phyloP scores from a whole-genome alignment of 1,140 invertebrate genomes.

The Cydia splendana region DNA sequence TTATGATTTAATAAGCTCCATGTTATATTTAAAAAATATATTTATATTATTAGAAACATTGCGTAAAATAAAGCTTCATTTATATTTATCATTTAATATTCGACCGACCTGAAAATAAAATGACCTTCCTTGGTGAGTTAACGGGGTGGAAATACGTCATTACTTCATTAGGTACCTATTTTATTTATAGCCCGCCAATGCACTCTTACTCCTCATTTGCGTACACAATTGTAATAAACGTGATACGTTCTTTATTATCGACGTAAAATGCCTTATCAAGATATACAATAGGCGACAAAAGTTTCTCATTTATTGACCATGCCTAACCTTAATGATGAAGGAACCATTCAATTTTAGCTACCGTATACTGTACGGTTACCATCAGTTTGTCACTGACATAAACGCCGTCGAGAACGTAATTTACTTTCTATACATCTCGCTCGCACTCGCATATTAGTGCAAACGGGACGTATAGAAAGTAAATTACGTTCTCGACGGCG shows the following conservation, averaged over 20 bases:
- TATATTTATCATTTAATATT: too few relatives aligned
- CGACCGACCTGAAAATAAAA: too few relatives aligned
- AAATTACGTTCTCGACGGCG: too few relatives aligned
- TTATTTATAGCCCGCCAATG: conserved; percentile 34
- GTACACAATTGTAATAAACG: conserved; percentile 12
- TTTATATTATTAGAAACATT: too few relatives aligned
- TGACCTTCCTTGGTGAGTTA: not conserved
- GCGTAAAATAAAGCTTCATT: too few relatives aligned
- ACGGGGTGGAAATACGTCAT: conserved; percentile 10
- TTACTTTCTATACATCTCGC: too few relatives aligned
- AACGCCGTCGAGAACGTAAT: too few relatives aligned
- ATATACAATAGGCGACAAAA: not conserved
- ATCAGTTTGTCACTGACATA: too few relatives aligned
- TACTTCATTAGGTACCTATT: conserved; percentile 4
- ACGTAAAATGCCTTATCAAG: conserved; percentile 36
- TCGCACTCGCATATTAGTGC: too few relatives aligned
- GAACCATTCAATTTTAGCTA: not conserved
- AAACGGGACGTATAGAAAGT: too few relatives aligned
- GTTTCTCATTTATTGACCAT: not conserved
- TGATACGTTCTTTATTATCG: conserved; percentile 35
- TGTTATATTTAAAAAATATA: too few relatives aligned
- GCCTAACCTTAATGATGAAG: not conserved
- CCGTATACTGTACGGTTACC: conserved; percentile 20
- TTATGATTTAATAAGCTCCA: too few relatives aligned
- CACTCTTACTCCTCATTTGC: conserved; percentile 20